These are phyloP conservation scores for Ctenopoma kingsleyae DNA, from an alignment of 2,797 vertebrate genomes.

Conservation along the genomic window DNA sequence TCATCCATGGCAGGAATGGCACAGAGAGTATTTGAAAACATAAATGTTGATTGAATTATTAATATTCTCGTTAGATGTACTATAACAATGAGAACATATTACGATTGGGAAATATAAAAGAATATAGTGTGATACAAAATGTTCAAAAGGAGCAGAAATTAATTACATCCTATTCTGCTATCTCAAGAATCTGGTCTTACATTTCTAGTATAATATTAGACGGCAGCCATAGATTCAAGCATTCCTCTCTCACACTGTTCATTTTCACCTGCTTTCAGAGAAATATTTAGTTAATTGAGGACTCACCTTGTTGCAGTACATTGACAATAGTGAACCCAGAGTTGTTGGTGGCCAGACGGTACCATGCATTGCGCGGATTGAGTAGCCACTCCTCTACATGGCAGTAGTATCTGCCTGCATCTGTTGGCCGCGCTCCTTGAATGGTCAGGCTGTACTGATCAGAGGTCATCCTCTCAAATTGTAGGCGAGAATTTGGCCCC, in stretches of 20 bases:
- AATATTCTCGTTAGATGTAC: slow-evolving; percentile 17
- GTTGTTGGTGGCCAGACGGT: slow-evolving; percentile 92
- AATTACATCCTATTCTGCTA: slow-evolving; percentile 10
- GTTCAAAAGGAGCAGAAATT: slow-evolving; percentile 19
- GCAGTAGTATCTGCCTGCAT: slow-evolving; percentile 94
- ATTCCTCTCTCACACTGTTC: slow-evolving; percentile 9
- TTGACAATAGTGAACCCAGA: slow-evolving; percentile 89
- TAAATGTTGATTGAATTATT: slow-evolving; percentile 17
- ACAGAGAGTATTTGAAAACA: slow-evolving; percentile 8
- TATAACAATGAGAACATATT: slow-evolving; percentile 14
- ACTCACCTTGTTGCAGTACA: slow-evolving; percentile 89
- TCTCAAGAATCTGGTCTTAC: slow-evolving; percentile 18
- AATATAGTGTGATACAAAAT: neutral
- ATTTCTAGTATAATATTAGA: neutral
- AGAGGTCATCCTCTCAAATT: slow-evolving; percentile 90
- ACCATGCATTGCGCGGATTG: slow-evolving; percentile 92
- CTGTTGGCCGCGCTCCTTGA: slow-evolving; percentile 83
- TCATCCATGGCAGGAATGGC: neutral
- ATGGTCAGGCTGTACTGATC: slow-evolving; percentile 93
- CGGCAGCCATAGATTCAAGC: slow-evolving; percentile 6
- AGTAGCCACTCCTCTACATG: slow-evolving; percentile 95
- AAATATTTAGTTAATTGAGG: slow-evolving; percentile 1
- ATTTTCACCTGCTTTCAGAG: slow-evolving; percentile 1
- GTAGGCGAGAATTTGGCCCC: slow-evolving; percentile 87
- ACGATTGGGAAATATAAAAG: slow-evolving; percentile 6